These are phyloP conservation scores for Tortricodes alternella DNA, from an alignment of 2,888 invertebrate genomes.

Conservation along the genomic window DNA sequence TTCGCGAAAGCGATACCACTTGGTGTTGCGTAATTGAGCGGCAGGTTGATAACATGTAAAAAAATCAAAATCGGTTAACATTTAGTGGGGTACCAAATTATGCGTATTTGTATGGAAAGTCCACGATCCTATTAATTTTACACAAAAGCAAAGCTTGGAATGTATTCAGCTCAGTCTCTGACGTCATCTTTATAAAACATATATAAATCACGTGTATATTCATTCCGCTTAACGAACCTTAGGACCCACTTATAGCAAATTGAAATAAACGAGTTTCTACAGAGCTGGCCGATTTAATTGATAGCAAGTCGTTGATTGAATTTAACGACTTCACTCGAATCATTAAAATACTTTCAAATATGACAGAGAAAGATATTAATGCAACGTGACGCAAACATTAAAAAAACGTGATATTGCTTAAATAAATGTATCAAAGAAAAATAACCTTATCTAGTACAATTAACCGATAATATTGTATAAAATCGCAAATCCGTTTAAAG, in stretches of 20 bases:
- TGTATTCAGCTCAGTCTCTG: not conserved
- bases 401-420: slow-evolving; percentile 20
- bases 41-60: too few species aligned
- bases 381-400: slow-evolving; percentile 25
- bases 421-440: slow-evolving; percentile 37
- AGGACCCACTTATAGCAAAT: slow-evolving; percentile 19
- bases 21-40: too few species aligned
- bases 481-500: not conserved
- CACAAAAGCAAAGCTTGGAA: too few species aligned
- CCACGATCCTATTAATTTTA: too few species aligned
- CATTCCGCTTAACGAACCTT: slow-evolving; percentile 1
- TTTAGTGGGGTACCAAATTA: too few species aligned
- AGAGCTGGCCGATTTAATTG: slow-evolving; percentile 7
- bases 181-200: not conserved
- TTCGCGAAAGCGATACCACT: too few species aligned
- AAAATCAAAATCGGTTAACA: too few species aligned
- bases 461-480: not conserved
- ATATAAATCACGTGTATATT: not conserved
- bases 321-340: slow-evolving; percentile 9
- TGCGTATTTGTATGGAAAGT: too few species aligned
- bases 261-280: slow-evolving; percentile 14
- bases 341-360: slow-evolving; percentile 25
- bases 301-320: slow-evolving; percentile 5
- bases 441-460: slow-evolving; percentile 49
- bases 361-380: not conserved